These are phyloP conservation scores for Mycogona germanica DNA, from an alignment of 2,888 invertebrate species.

Conservation along the genomic window DNA sequence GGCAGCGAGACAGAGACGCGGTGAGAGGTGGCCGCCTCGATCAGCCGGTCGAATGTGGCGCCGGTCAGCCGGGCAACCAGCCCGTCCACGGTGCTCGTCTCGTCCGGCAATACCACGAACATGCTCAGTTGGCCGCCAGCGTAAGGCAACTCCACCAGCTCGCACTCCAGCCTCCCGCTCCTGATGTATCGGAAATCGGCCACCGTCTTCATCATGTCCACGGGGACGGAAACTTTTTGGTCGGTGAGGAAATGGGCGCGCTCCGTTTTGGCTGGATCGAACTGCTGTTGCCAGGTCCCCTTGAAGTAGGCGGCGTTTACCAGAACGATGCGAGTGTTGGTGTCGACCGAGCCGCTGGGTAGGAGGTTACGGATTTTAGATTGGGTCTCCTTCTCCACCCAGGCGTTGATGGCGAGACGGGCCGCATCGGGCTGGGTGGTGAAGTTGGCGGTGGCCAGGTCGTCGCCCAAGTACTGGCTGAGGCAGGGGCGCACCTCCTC, in stretches of 20 bases:
- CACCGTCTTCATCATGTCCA: slow-evolving; percentile 15
- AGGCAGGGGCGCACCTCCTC: slow-evolving; percentile 32
- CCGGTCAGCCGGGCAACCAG: not conserved
- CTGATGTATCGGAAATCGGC: slow-evolving; percentile 5
- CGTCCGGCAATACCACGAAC: slow-evolving; percentile 24
- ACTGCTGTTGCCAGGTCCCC: slow-evolving; percentile 52
- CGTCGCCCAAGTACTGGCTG: slow-evolving; percentile 48
- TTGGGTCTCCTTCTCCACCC: slow-evolving; percentile 70
- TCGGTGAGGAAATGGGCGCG: slow-evolving; percentile 55
- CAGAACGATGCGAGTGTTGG: slow-evolving; percentile 31
- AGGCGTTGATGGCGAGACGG: slow-evolving; percentile 53
- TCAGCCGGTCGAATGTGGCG: not conserved
- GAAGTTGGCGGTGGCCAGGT: slow-evolving; percentile 51
- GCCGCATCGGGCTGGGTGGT: slow-evolving; percentile 34
- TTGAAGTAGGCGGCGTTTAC: slow-evolving; percentile 40
- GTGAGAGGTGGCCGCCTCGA: not conserved
- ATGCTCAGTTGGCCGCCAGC: slow-evolving; percentile 27
- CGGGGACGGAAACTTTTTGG: slow-evolving; percentile 43
- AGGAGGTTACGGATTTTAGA: slow-evolving; percentile 68
- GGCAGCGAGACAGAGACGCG: slow-evolving; percentile 17
- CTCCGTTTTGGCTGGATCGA: slow-evolving; percentile 54
- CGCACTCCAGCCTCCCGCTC: slow-evolving; percentile 2
- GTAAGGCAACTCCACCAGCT: slow-evolving; percentile 17
- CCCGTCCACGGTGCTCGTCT: not conserved
- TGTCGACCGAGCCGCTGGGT: slow-evolving; percentile 35